Conservation (phyloP, 2,888 invertebrate genomes). For the Cryptocephalus primarius region DNA sequence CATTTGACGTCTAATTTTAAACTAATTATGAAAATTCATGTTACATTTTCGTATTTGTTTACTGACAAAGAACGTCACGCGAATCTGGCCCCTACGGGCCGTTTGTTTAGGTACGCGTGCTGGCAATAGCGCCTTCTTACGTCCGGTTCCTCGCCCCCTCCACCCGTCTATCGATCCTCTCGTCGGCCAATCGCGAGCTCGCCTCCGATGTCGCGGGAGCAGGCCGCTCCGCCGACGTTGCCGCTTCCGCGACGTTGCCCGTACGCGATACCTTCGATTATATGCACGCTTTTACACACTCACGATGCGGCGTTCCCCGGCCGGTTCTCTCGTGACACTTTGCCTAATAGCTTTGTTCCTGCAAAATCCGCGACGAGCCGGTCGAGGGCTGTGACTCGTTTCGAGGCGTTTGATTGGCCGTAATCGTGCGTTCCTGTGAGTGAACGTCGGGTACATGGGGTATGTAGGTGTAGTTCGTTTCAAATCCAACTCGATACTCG, state of each 20-base stretch:
- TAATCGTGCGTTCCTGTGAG: too few species aligned
- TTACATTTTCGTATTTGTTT: constrained; percentile 45
- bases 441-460: too few species aligned
- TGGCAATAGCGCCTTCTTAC: constrained; percentile 42
- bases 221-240: constrained; percentile 43
- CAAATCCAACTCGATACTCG: too few species aligned
- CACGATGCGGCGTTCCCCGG: too few species aligned
- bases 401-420: too few species aligned
- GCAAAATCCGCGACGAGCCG: too few species aligned
- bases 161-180: constrained; percentile 52
- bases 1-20: constrained; percentile 5
- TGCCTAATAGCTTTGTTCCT: too few species aligned
- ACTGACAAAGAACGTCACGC: constrained; percentile 38
- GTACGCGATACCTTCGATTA: constrained; percentile 17
- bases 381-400: too few species aligned
- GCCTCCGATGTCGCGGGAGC: constrained; percentile 38
- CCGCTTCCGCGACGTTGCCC: constrained; percentile 24
- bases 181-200: constrained; percentile 50
- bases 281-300: too few species aligned
- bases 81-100: constrained; percentile 35
- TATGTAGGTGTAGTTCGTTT: too few species aligned
- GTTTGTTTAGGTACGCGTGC: constrained; percentile 40
- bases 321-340: too few species aligned
- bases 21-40: constrained; percentile 9
- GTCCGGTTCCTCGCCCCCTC: constrained; percentile 45